Evolutionary conservation across 2,113 vertebrate species (phyloP).

Genomic region (Garra rufa): DNA sequence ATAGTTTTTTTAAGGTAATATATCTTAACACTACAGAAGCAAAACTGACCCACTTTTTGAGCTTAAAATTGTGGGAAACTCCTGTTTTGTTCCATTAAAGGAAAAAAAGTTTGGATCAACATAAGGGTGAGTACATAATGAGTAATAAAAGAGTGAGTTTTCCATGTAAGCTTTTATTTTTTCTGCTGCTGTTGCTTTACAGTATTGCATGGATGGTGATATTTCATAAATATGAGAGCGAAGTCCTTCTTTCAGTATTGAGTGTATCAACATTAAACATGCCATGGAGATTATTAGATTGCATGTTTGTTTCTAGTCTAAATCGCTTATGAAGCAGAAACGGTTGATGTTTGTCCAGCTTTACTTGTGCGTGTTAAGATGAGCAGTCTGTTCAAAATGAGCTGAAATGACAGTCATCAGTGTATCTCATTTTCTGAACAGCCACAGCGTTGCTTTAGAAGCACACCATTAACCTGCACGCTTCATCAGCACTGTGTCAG

Average conservation of each 20-base stretch:
- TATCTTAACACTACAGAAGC: too few species aligned
- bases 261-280: neutral
- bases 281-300: neutral
- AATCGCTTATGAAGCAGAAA: neutral
- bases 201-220: neutral
- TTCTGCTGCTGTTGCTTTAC: slow-evolving; percentile 22
- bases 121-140: neutral
- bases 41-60: neutral
- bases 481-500: neutral
- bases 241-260: neutral
- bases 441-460: neutral
- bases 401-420: slow-evolving; percentile 10
- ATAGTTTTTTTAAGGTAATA: too few species aligned
- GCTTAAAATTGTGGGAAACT: neutral
- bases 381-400: neutral
- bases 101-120: neutral
- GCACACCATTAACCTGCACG: neutral
- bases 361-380: neutral
- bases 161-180: neutral
- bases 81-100: neutral
- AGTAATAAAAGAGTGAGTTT: neutral
- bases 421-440: neutral
- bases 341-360: neutral
- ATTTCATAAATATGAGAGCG: neutral
- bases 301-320: neutral